Percentiles rank a stretch among this genome's conserved stretches.
These are phyloP conservation scores for Podarcis muralis DNA, from an alignment of 2,113 vertebrate genomes.

Conservation along the genomic window DNA sequence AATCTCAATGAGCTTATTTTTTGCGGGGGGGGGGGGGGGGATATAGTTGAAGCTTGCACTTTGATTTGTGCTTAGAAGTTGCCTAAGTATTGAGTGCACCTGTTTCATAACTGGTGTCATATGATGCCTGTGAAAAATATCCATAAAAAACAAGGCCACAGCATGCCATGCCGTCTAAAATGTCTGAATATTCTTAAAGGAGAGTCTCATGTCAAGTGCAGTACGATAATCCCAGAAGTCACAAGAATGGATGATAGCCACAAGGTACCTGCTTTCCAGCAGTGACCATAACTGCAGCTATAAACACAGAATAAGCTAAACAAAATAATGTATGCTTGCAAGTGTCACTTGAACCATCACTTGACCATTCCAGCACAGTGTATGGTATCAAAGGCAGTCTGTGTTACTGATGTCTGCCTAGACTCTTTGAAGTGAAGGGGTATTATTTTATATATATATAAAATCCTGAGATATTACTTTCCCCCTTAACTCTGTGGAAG, in stretches of 20 bases:
- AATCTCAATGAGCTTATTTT: not conserved
- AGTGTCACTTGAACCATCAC: conserved; percentile 21
- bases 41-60: not conserved
- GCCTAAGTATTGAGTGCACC: not conserved
- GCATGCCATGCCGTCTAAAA: not conserved
- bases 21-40: not conserved
- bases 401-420: conserved; percentile 27
- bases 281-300: not conserved
- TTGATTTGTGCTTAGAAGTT: not conserved
- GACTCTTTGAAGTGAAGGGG: conserved; percentile 21
- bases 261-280: not conserved
- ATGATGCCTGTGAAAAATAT: not conserved
- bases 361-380: conserved; percentile 36
- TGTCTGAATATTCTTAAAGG: not conserved
- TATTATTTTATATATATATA: conserved; percentile 15
- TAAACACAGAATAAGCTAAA: not conserved
- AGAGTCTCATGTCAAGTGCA: not conserved
- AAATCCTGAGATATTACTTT: conserved; percentile 22
- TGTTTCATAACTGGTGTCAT: not conserved
- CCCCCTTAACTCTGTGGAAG: conserved; percentile 38
- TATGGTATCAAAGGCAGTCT: not conserved
- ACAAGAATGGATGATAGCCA: not conserved
- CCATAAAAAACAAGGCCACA: not conserved
- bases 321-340: conserved; percentile 20
- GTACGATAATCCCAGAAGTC: not conserved